These are phyloP conservation scores for Aleiodes leptofemur DNA, from an alignment of 2,888 invertebrate genomes.

Conservation along the genomic window DNA sequence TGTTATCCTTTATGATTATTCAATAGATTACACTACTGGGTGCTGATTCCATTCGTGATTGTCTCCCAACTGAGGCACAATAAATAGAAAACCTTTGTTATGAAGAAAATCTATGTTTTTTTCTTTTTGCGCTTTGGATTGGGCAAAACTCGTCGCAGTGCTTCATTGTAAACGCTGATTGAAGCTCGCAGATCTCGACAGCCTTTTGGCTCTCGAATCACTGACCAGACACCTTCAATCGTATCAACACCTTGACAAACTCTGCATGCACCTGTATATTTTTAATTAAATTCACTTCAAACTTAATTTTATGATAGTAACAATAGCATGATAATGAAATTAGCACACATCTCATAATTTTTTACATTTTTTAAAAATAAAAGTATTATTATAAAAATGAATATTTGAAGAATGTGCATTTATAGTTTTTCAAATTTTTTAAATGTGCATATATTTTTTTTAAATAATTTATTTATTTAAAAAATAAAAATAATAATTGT, in stretches of 20 bases:
- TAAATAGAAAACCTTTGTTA: not conserved
- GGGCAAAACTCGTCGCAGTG: slow-evolving; percentile 60
- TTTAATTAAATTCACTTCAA: too few species aligned
- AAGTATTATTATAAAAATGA: too few species aligned
- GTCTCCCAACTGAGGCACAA: slow-evolving; percentile 42
- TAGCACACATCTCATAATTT: not conserved
- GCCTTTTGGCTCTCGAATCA: slow-evolving; percentile 60
- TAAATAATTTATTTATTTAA: too few species aligned
- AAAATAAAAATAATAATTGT: not conserved
- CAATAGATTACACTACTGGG: slow-evolving; percentile 62
- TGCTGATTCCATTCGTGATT: slow-evolving; percentile 57
- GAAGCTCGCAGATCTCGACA: slow-evolving; percentile 65
- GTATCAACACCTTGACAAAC: slow-evolving; percentile 67
- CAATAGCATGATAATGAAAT: too few species aligned
- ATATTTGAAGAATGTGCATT: too few species aligned
- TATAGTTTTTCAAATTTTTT: too few species aligned
- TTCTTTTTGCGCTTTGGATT: slow-evolving; percentile 11
- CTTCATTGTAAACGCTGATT: slow-evolving; percentile 62
- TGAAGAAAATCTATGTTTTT: slow-evolving; percentile 1
- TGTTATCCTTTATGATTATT: not conserved
- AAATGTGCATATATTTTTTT: too few species aligned
- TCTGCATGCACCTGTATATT: slow-evolving; percentile 61
- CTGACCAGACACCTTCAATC: slow-evolving; percentile 65
- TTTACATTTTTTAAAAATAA: not conserved
- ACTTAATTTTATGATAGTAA: too few species aligned